Evolutionary conservation across 2,888 invertebrate genomes (phyloP), one percentile per base, ranked within the genome.

Genomic region (Gastracanthus pulcherrimus): DNA sequence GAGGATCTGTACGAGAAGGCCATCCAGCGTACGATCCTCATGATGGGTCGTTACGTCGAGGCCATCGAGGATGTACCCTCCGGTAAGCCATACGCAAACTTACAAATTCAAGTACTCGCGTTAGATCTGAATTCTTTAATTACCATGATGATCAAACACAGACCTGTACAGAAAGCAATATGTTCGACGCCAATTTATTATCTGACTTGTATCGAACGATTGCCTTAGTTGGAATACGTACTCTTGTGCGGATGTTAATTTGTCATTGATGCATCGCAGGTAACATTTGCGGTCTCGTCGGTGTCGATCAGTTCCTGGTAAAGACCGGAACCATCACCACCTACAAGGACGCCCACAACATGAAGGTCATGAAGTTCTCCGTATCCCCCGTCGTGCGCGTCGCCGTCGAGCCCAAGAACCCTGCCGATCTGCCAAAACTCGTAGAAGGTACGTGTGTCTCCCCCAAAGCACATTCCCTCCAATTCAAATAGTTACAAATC

Each of bases 11-110:
- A 97, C 90, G 98, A 99, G 93, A 99, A 99, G 93, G 97, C 98
- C 87, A 99, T 99, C 92, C 99, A 99, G 93, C 97, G 99, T 93
- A 99, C 99, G 83, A 98, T 99, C 92, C 95, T 99, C 90, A 99
- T 99, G 99, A 99, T 99, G 99, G 99, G 99, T 86, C 97, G 99
- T 93, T 99, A 99, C 91, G 97, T 97, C 82, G 99, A 99, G 93
- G 98, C 99, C 85, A 99, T 99, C 89, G 99, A 99, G 93, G 99
- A 99, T 93, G 99, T 99, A 85, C 99, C 99, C 82, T 98, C 96
- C 86, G 99, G 96, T 91, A 93, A 93, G 84, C 87, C 75, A 41
- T 45, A 45, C 41, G 3, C 16, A 55, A 16, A 41, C 62, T 66
- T 31, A 29, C 76, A 26, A 13, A 38, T 48, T 26, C 26, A 72